A percentile compares a stretch with the other conserved stretches of the same genome.
These are phyloP conservation scores for Drosophila mimica DNA, from an alignment of 2,888 invertebrate species.

Conservation along the genomic window DNA sequence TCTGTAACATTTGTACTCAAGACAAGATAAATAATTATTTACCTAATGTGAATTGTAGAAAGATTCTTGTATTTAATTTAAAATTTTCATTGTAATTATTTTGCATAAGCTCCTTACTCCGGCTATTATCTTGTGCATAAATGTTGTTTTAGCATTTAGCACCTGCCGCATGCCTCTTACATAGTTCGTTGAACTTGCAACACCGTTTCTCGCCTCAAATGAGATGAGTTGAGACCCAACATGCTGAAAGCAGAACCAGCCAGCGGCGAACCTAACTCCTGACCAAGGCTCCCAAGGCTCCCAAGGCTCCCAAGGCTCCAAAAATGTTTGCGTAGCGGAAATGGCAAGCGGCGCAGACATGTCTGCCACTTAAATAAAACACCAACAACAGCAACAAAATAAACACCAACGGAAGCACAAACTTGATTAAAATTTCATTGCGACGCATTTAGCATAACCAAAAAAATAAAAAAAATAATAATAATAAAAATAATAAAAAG, in stretches of 20 bases:
- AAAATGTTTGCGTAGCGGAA: conserved; percentile 60
- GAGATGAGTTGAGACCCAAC: conserved; percentile 1
- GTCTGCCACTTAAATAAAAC: conserved; percentile 65
- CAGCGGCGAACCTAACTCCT: conserved; percentile 6
- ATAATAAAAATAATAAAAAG: conserved; percentile 2
- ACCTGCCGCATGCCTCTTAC: background rate
- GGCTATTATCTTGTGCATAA: background rate
- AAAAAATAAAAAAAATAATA: conserved; percentile 7
- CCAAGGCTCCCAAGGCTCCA: conserved; percentile 43
- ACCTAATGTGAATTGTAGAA: background rate
- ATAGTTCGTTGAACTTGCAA: conserved; percentile 36
- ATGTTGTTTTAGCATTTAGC: background rate
- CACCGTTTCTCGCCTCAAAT: conserved; percentile 6
- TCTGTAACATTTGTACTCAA: background rate
- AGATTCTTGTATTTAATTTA: too few relatives aligned
- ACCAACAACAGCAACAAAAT: conserved; percentile 14
- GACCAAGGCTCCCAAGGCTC: conserved; percentile 17
- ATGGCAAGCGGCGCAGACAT: conserved; percentile 73
- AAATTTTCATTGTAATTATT: background rate
- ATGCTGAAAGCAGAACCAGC: conserved; percentile 1
- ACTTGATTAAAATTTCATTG: conserved; percentile 79
- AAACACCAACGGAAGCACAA: conserved; percentile 57
- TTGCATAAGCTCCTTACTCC: background rate
- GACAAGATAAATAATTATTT: background rate
- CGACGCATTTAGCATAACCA: conserved; percentile 65